Evolutionary conservation across 2,797 vertebrate species (phyloP).

Genomic region (Echiichthys vipera): DNA sequence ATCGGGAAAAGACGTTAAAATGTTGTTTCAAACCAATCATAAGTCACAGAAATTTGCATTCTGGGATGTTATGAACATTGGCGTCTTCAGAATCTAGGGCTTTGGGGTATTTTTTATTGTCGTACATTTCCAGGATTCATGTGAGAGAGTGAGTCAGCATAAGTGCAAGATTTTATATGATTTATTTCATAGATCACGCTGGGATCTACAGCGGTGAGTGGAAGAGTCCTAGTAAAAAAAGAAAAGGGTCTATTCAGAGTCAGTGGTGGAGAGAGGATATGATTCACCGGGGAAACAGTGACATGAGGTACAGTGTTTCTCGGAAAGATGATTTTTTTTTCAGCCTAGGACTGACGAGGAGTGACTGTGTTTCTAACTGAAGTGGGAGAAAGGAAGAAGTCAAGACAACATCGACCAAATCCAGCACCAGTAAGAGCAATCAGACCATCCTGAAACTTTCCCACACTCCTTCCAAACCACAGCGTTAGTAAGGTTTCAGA

Average conservation of each 20-base stretch:
- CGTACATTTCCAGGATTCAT: not conserved
- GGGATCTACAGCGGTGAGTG: not conserved
- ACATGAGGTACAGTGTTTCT: not conserved
- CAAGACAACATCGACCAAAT: not conserved
- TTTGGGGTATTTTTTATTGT: not conserved
- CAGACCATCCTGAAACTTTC: not conserved
- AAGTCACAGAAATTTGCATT: not conserved
- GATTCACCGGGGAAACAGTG: constrained; percentile 62
- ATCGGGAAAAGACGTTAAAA: not conserved
- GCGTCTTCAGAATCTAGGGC: not conserved
- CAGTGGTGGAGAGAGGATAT: constrained; percentile 15
- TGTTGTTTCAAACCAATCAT: no score
- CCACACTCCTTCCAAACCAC: not conserved
- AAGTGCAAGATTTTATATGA: not conserved
- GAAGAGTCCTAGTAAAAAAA: not conserved
- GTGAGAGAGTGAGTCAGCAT: not conserved
- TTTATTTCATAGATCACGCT: not conserved
- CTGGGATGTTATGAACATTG: not conserved
- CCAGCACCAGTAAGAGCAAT: constrained; percentile 2
- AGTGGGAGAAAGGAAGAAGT: constrained; percentile 3
- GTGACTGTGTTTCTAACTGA: constrained; percentile 7
- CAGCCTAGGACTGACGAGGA: not conserved
- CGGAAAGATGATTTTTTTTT: constrained; percentile 36
- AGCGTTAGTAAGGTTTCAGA: not conserved
- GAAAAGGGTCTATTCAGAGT: constrained; percentile 3